Evolutionary conservation across 2,113 vertebrate genomes (phyloP).

Genomic region (Pithys albifrons): DNA sequence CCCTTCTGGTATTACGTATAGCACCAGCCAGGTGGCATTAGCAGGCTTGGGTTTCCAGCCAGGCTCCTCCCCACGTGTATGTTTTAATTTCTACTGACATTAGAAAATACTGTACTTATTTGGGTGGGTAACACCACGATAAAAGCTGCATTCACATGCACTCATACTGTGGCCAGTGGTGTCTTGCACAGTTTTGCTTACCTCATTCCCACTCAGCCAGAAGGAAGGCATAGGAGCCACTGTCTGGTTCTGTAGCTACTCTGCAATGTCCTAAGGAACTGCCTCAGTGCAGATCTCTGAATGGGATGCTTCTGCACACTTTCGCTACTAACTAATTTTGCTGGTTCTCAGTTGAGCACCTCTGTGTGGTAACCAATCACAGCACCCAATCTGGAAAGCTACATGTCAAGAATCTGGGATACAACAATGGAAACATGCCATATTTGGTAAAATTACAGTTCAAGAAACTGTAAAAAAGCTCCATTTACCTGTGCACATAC

Average conservation of each 20-base stretch:
- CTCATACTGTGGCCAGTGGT: not conserved
- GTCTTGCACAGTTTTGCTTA: not conserved
- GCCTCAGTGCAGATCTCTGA: not conserved
- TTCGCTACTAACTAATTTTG: not conserved
- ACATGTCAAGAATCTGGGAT: not conserved
- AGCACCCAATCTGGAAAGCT: not conserved
- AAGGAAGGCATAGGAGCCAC: not conserved
- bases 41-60: not conserved
- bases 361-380: not conserved
- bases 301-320: not conserved
- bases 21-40: not conserved
- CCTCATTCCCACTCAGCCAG: not conserved
- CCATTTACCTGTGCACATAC: not conserved
- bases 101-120: not conserved
- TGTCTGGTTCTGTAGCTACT: not conserved
- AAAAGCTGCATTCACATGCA: not conserved
- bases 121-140: not conserved
- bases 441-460: not conserved
- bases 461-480: not conserved
- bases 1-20: fast-evolving
- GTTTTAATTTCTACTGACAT: not conserved
- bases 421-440: not conserved
- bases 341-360: not conserved
- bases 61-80: not conserved
- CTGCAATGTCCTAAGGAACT: not conserved